phyloP scores from a whole-genome alignment of 2,113 vertebrate genomes.

The Daubentonia madagascariensis region DNA sequence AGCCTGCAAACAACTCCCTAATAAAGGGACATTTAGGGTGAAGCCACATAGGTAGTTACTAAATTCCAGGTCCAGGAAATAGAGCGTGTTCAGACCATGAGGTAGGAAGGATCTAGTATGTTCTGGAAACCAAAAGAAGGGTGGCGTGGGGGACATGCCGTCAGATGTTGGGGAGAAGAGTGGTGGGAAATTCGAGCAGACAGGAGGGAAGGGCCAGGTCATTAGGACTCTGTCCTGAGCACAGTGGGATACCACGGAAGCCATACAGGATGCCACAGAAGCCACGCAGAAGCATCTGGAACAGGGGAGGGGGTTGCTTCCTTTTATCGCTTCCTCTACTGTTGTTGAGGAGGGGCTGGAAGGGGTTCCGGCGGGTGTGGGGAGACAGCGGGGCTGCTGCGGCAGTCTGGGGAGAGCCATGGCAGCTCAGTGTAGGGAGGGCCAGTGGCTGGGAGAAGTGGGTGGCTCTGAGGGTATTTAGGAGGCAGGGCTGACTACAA shows the following conservation, averaged over 20 bases:
- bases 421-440: neutral
- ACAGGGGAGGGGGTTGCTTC: neutral
- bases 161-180: no score
- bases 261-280: no score
- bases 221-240: neutral
- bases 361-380: neutral
- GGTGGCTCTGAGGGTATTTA: neutral
- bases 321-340: no score
- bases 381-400: neutral
- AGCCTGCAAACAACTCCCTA: neutral
- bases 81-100: neutral
- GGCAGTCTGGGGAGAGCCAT: neutral
- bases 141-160: neutral
- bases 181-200: neutral
- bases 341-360: neutral
- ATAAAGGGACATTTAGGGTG: neutral
- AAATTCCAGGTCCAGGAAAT: neutral
- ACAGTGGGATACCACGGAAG: neutral
- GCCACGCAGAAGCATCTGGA: neutral
- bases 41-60: neutral
- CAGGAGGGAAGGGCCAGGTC: neutral
- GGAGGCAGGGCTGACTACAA: neutral
- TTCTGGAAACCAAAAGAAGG: neutral
- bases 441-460: no score
- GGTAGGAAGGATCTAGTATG: neutral